These are phyloP conservation scores for Elysia chlorotica DNA, from an alignment of 1,140 invertebrate species.

Conservation along the genomic window DNA sequence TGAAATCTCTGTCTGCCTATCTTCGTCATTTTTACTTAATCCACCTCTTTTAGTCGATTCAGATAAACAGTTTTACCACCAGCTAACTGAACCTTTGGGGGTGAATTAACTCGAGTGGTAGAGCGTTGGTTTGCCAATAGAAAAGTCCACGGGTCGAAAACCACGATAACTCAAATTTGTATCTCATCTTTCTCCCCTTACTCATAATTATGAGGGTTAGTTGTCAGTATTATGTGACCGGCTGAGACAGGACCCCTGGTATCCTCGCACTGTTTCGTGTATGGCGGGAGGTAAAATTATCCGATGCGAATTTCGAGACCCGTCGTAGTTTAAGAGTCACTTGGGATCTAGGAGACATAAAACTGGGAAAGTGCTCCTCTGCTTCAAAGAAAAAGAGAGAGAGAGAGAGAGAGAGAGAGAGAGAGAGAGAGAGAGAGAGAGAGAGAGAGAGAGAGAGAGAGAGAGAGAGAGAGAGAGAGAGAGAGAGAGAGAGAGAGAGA, in stretches of 20 bases:
- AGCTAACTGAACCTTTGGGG: too few relatives aligned
- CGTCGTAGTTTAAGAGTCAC: background rate
- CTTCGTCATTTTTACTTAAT: too few relatives aligned
- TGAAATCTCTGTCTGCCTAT: too few relatives aligned
- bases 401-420: background rate
- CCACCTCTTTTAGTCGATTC: too few relatives aligned
- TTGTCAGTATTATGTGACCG: background rate
- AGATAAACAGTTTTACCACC: too few relatives aligned
- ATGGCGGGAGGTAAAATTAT: background rate
- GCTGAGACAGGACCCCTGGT: background rate
- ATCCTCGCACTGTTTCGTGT: background rate
- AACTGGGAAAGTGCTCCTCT: background rate
- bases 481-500: conserved; percentile 1
- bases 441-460: background rate
- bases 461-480: conserved; percentile 4
- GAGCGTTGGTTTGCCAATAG: too few relatives aligned
- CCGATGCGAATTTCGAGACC: background rate
- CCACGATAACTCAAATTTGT: too few relatives aligned
- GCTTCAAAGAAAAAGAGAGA: background rate
- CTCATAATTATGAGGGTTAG: background rate
- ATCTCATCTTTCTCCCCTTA: too few relatives aligned
- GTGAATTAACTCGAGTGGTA: too few relatives aligned
- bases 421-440: conserved; percentile 5
- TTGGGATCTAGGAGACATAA: too few relatives aligned
- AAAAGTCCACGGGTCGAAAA: too few relatives aligned